phyloP scores from a whole-genome alignment of 2,797 vertebrate species.

The Cossypha caffra region DNA sequence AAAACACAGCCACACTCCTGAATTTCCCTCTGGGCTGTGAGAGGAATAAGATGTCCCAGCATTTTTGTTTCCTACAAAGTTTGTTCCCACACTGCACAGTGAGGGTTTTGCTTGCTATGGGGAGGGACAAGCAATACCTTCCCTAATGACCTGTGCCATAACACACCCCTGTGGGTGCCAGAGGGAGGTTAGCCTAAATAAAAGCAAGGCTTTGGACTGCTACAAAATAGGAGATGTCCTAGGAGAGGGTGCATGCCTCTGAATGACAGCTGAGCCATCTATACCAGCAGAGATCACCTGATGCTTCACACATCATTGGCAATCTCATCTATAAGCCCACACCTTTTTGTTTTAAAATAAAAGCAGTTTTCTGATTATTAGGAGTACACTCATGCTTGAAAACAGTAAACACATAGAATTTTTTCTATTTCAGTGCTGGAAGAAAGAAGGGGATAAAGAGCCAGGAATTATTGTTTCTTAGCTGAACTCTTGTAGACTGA shows the following conservation, averaged over 20 bases:
- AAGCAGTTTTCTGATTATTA: neutral
- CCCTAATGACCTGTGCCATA: neutral
- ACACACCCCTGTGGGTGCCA: neutral
- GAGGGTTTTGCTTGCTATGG: neutral
- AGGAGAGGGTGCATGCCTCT: neutral
- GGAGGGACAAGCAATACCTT: neutral
- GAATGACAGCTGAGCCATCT: fast-evolving
- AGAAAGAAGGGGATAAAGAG: neutral
- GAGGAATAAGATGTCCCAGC: fast-evolving
- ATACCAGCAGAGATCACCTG: fast-evolving
- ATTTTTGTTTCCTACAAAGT: neutral
- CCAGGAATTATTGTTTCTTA: neutral
- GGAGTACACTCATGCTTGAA: neutral
- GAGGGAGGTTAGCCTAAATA: neutral
- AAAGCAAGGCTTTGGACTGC: neutral
- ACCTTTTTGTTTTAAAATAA: neutral
- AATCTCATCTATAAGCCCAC: neutral
- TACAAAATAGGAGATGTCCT: neutral
- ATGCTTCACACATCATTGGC: neutral
- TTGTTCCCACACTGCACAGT: neutral
- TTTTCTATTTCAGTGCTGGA: neutral
- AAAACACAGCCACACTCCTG: neutral
- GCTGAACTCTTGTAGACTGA: neutral
- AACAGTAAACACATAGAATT: neutral
- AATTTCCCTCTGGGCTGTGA: neutral